A percentile compares a stretch with the other conserved stretches of the same genome.
These are phyloP conservation scores for Mastigias papua DNA, from an alignment of 30 jellyfish, hydroid and myxozoan species.

Conservation along the genomic window DNA sequence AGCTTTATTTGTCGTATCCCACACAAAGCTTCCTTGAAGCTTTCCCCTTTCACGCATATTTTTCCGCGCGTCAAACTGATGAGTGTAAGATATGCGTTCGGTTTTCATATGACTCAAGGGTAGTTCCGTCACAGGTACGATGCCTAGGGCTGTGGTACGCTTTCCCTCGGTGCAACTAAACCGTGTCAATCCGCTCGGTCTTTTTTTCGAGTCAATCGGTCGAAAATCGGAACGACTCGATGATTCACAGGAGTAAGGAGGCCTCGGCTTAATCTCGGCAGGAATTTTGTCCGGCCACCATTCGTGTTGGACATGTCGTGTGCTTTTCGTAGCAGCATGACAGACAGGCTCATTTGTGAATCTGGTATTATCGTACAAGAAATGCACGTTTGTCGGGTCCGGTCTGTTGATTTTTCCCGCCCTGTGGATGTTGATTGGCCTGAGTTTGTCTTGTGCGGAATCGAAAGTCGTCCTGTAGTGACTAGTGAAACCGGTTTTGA, in stretches of 20 bases:
- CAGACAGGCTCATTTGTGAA: conserved; percentile 86
- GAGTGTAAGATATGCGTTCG: conserved; percentile 75
- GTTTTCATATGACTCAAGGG: conserved; percentile 23
- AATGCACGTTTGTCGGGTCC: conserved; percentile 58
- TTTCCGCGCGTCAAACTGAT: conserved; percentile 75
- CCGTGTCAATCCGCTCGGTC: conserved; percentile 63
- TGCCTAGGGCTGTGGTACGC: conserved; percentile 55
- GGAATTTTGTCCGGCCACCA: conserved; percentile 89
- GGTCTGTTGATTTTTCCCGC: conserved; percentile 75
- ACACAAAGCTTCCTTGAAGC: conserved; percentile 82
- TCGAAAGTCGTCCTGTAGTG: conserved; percentile 56
- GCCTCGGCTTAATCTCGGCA: conserved; percentile 33
- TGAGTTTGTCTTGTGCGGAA: background rate
- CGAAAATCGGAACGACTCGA: conserved; percentile 64
- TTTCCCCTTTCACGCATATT: conserved; percentile 76
- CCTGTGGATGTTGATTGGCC: background rate
- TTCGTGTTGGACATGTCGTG: conserved; percentile 36
- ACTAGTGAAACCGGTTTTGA: conserved; percentile 4
- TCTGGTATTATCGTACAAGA: conserved; percentile 83
- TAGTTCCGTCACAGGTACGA: conserved; percentile 66
- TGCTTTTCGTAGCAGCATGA: conserved; percentile 62
- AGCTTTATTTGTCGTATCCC: conserved; percentile 63
- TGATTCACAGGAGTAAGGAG: conserved; percentile 48
- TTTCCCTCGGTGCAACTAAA: conserved; percentile 53
- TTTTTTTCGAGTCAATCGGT: background rate